Evolutionary conservation across 2,888 invertebrate genomes (phyloP).

Genomic region (Tubiluchus corallicola): DNA sequence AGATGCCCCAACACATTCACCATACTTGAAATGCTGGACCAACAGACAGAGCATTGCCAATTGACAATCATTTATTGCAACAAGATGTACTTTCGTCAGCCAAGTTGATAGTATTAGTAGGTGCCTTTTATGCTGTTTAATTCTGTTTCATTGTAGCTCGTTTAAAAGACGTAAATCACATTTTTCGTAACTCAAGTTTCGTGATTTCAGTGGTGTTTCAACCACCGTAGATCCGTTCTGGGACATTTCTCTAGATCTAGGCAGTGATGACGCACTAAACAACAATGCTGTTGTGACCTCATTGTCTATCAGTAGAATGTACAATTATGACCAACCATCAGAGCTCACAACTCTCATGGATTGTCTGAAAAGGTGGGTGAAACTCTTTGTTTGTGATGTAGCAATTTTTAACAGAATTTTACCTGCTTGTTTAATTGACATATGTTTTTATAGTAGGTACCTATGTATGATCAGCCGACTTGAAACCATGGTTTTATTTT

Average conservation of each 20-base stretch:
- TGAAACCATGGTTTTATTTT: neutral
- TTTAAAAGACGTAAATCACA: no score
- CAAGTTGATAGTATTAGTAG: no score
- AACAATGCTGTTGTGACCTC: neutral
- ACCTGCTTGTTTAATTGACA: neutral
- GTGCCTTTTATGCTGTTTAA: no score
- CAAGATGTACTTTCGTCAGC: no score
- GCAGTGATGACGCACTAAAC: conserved; percentile 19
- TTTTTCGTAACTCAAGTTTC: no score
- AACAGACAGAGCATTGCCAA: no score
- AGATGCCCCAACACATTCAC: no score
- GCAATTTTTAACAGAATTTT: no score
- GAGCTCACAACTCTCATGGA: conserved; percentile 56
- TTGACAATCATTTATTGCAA: no score
- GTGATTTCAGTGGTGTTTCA: conserved; percentile 55
- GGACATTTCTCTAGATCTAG: conserved; percentile 89
- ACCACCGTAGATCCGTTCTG: conserved; percentile 94
- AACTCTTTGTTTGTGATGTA: no score
- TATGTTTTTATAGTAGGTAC: neutral
- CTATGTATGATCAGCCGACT: conserved; percentile 11
- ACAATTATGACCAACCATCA: conserved; percentile 13
- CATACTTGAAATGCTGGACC: no score
- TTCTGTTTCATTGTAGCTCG: no score
- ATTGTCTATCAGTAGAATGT: conserved; percentile 6
- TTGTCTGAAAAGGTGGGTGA: conserved; percentile 52